Base-by-base conservation (phyloP, 2,113 vertebrate genomes). In the Myotis yumanensis region DNA sequence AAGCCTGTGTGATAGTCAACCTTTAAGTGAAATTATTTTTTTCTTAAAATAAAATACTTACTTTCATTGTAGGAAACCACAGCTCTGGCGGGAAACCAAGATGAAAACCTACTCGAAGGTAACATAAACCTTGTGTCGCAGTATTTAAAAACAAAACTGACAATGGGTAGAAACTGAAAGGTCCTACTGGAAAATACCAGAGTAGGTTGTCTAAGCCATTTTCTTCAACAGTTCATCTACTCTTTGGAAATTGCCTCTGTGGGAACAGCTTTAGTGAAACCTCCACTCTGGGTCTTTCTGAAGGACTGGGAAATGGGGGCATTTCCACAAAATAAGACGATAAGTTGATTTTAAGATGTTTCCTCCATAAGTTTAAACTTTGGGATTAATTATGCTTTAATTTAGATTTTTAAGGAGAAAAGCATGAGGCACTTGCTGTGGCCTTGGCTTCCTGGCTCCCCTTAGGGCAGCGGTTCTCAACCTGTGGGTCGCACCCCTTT, bases 81-180 rank as follows among this genome's bases (percentile, higher is more conserved):
- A 79, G 66, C 22, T 87, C 18, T 62, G 35, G n/a, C 89, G 23
- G 66, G 83, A 90, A 92, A 84, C 40, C 91, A 88, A 59, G 82
- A 84, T 52, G 91, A 95, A 84, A 72, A 90, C 12, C 83, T 46
- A 59, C 32, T 83, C n/a, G 96, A 94, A 96, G 96, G 96, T 97
- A 96, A 94, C 2, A 0, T 52, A 88, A 71, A 25, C 11, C 32
- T 32, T 37, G 9, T 37, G 54, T 54, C 23, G 2, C 40, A 4
- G 20, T 54, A 37, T 28, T 75, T 62, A 35, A 59, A 90, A 95
- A 86, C 20, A 83, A 83, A 96, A 72, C 51, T 68, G 11, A 62
- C 23, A 62, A 12, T 77, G 30, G 46, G n/a, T 83, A 23, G 25
- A 72, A 86, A 77, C 81, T 1, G 18, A 76, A 68, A n/a, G 59